Evolutionary conservation across 2,888 invertebrate genomes (phyloP).

Genomic region (Chelonus formosanus): DNA sequence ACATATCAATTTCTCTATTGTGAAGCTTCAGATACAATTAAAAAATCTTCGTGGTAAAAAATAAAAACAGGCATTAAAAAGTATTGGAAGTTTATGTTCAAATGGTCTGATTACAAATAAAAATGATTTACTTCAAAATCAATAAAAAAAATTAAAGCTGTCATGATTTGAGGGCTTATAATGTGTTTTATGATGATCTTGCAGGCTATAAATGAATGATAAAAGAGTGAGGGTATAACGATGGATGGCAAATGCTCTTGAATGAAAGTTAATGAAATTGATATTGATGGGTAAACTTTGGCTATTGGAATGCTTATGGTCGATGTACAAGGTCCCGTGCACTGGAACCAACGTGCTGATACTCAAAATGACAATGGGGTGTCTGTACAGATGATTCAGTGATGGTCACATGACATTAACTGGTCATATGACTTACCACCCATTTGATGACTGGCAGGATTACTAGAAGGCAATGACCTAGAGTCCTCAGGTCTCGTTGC

Average conservation of each 20-base stretch:
- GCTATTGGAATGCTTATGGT: conserved; percentile 33
- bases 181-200: background rate
- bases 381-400: conserved; percentile 52
- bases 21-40: too few relatives aligned
- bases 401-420: conserved; percentile 65
- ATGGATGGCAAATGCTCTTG: background rate
- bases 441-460: conserved; percentile 65
- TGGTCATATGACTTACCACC: conserved; percentile 66
- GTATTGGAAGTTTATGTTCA: too few relatives aligned
- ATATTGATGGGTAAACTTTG: conserved; percentile 21
- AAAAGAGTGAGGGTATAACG: background rate
- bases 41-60: too few relatives aligned
- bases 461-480: conserved; percentile 60
- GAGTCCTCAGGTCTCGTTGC: conserved; percentile 61
- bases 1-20: too few relatives aligned
- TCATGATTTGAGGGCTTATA: too few relatives aligned
- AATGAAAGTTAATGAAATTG: background rate
- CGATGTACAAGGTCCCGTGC: conserved; percentile 25
- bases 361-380: conserved; percentile 22
- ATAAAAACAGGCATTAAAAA: too few relatives aligned
- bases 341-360: conserved; percentile 16
- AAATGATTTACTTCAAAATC: too few relatives aligned
- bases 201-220: background rate
- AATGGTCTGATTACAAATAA: too few relatives aligned
- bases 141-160: too few relatives aligned